Evolutionary conservation across 2,113 vertebrate species (phyloP).

Genomic region (Xenopus tropicalis): UCB_Xtro_10.0 CM004452.2:8787501-8788000

Average conservation of each 20-base stretch:
- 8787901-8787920: conserved; percentile 19
- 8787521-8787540: background rate
- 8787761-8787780: background rate
- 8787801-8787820: background rate
- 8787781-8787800: no score
- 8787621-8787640: background rate
- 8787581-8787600: no score
- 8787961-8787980: no score
- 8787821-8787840: background rate
- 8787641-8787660: background rate
- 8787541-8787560: background rate
- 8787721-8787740: background rate
- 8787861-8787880: background rate
- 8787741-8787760: no score
- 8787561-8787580: background rate
- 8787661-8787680: background rate
- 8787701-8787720: background rate
- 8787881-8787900: conserved; percentile 4
- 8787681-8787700: background rate
- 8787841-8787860: background rate
- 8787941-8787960: no score
- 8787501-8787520: background rate
- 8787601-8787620: background rate
- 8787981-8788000: no score
- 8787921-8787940: no score